Conservation (phyloP, 2,797 vertebrate species). For the Sarcophilus harrisii region DNA sequence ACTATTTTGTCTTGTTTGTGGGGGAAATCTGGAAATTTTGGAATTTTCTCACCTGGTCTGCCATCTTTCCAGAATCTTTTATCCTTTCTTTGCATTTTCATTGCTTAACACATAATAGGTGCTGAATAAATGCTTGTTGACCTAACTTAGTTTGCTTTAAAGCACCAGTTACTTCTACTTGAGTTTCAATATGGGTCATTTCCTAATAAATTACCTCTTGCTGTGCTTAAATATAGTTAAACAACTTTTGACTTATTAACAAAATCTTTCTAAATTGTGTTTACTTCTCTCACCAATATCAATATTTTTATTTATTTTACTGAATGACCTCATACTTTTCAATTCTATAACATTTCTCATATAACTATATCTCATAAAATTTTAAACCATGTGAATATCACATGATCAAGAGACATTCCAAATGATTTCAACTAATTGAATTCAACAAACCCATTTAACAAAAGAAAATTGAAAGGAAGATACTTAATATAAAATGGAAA, state of each 20-base stretch:
- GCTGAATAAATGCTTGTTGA: not conserved
- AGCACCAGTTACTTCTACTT: not conserved
- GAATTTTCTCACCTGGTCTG: too few species aligned
- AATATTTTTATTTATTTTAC: not conserved
- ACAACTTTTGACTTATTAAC: not conserved
- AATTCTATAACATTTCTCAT: not conserved
- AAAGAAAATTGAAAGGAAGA: not conserved
- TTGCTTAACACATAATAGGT: not conserved
- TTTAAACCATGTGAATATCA: not conserved
- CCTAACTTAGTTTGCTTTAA: not conserved
- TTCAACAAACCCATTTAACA: not conserved
- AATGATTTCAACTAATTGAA: not conserved
- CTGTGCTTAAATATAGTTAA: not conserved
- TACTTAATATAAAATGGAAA: slow-evolving; percentile 34
- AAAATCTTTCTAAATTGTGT: slow-evolving; percentile 17
- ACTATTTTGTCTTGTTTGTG: too few species aligned
- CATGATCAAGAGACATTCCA: not conserved
- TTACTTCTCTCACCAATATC: not conserved
- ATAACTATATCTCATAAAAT: not conserved
- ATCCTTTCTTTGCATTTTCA: not conserved
- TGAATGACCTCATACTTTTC: not conserved
- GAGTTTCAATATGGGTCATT: not conserved
- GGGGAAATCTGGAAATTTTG: too few species aligned
- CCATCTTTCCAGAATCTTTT: too few species aligned
- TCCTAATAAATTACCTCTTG: not conserved